Conservation (phyloP, 2,888 invertebrate species). For the Megalurothrips usitatus region DNA sequence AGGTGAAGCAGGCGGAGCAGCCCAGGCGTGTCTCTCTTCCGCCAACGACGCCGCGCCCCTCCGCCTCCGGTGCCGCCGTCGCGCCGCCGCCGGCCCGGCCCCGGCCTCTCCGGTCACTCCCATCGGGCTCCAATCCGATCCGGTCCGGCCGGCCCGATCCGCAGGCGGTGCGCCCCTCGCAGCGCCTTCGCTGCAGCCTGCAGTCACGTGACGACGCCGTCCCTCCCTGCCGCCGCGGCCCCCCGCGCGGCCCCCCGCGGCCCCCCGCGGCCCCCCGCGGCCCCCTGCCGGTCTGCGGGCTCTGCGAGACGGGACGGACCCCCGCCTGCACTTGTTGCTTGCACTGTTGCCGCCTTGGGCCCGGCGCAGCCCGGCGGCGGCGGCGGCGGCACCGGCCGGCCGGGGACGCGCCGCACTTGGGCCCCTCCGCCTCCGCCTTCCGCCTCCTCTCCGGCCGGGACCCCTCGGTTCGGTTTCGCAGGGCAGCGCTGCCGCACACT, state of each 20-base stretch:
- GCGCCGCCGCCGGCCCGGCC: not conserved
- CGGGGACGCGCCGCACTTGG: constrained; percentile 60
- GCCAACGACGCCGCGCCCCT: constrained; percentile 6
- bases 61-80: too few species aligned
- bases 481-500: not conserved
- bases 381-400: constrained; percentile 31
- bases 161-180: too few species aligned
- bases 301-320: too few species aligned
- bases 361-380: not conserved
- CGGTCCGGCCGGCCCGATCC: too few species aligned
- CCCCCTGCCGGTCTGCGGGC: too few species aligned
- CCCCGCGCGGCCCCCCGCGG: too few species aligned
- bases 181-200: too few species aligned
- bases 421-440: constrained; percentile 39
- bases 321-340: constrained; percentile 17
- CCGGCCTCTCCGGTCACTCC: too few species aligned
- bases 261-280: too few species aligned
- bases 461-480: not conserved
- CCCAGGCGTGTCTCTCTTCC: constrained; percentile 18
- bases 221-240: too few species aligned
- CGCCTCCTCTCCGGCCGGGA: constrained; percentile 52
- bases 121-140: too few species aligned
- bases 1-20: not conserved
- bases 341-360: constrained; percentile 14
- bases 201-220: not conserved